Evolutionary conservation across 2,888 invertebrate species (phyloP).

Genomic region (Clostera curtula): DNA sequence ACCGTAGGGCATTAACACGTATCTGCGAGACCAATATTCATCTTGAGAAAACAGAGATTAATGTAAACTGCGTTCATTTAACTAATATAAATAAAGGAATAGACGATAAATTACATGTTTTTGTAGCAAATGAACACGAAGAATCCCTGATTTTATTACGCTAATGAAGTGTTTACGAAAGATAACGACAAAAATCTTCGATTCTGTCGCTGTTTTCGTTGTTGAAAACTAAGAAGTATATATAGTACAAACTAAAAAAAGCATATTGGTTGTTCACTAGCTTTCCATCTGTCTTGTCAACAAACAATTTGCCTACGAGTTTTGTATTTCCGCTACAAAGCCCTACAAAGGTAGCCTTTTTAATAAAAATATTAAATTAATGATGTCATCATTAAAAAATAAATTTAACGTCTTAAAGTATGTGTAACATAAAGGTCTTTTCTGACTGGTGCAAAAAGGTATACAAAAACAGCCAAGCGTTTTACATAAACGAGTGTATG

Average conservation of each 20-base stretch:
- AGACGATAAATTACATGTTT: constrained; percentile 20
- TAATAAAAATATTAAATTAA: constrained; percentile 18
- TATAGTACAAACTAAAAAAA: too few species aligned
- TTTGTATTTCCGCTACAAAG: background rate
- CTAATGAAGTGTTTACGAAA: constrained; percentile 1
- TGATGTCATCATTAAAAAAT: constrained; percentile 26
- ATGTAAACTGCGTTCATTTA: constrained; percentile 23
- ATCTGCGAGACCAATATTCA: constrained; percentile 27
- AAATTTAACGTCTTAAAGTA: constrained; percentile 21
- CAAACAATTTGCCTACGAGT: too few species aligned
- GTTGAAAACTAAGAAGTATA: background rate
- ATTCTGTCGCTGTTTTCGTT: background rate
- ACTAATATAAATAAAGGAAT: constrained; percentile 21
- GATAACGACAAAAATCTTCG: background rate
- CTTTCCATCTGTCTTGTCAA: too few species aligned
- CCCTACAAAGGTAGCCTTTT: constrained; percentile 1
- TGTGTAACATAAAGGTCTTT: constrained; percentile 12
- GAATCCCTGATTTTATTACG: background rate
- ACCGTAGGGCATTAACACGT: constrained; percentile 39
- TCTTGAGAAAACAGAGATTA: constrained; percentile 27
- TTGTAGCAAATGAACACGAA: constrained; percentile 5
- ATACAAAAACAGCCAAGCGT: constrained; percentile 28
- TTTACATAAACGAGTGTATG: too few species aligned
- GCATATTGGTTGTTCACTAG: too few species aligned
- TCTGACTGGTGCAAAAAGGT: constrained; percentile 25